These are phyloP conservation scores for Stichopus horrens DNA, from an alignment of 53 echinoderm and acorn worm genomes.

Conservation along the genomic window DNA sequence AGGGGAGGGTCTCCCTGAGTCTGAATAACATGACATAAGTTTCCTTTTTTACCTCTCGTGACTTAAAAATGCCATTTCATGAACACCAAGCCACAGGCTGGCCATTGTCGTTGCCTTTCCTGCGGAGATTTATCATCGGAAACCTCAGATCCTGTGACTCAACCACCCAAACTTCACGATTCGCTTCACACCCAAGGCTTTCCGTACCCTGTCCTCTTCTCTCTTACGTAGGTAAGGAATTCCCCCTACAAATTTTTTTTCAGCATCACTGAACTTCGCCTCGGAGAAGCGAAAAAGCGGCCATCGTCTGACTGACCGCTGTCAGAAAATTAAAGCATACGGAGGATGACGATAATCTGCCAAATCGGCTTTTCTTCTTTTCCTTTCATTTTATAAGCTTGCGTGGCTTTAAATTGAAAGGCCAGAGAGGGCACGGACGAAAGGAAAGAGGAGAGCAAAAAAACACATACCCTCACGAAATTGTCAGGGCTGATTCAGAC, in stretches of 20 bases:
- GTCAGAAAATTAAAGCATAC: not conserved
- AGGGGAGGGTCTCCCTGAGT: too few relatives aligned
- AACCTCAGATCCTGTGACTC: constrained; percentile 11
- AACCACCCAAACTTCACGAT: constrained; percentile 16
- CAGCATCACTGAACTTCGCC: constrained; percentile 1
- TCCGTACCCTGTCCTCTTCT: not conserved
- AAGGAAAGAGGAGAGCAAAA: too few relatives aligned
- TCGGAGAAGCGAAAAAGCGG: not conserved
- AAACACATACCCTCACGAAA: too few relatives aligned
- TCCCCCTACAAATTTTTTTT: not conserved
- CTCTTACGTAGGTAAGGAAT: not conserved
- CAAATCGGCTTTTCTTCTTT: not conserved
- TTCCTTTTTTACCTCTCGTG: too few relatives aligned
- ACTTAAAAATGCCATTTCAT: too few relatives aligned
- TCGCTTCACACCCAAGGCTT: constrained; percentile 35
- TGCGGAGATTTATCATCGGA: not conserved
- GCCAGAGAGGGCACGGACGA: not conserved
- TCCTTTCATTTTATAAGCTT: not conserved
- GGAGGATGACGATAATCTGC: not conserved
- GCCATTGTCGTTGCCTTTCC: too few relatives aligned
- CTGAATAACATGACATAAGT: too few relatives aligned
- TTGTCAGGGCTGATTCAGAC: too few relatives aligned
- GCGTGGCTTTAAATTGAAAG: constrained; percentile 34
- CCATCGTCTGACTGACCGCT: constrained; percentile 1
- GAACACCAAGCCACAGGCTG: too few relatives aligned